Conservation (phyloP, 2,888 invertebrate genomes). For the Aspidiotus rigidus region DNA sequence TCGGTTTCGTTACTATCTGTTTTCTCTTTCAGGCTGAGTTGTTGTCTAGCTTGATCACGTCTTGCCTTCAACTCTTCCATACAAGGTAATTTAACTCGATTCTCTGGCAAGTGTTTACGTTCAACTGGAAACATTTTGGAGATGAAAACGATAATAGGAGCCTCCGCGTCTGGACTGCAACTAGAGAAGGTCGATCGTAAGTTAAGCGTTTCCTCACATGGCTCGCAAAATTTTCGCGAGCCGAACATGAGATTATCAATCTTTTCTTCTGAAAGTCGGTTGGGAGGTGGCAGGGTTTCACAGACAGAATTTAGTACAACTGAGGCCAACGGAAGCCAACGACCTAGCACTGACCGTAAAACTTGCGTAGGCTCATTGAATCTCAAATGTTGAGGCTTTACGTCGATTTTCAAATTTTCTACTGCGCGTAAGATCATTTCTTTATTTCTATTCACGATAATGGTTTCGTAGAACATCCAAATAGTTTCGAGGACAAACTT, state of each 20-base stretch:
- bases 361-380: conserved; percentile 68
- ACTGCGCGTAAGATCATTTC: conserved; percentile 61
- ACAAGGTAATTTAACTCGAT: conserved; percentile 66
- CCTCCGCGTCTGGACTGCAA: conserved; percentile 56
- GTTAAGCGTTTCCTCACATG: conserved; percentile 51
- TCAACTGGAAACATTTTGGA: conserved; percentile 88
- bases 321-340: conserved; percentile 80
- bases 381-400: conserved; percentile 65
- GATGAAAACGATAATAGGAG: conserved; percentile 52
- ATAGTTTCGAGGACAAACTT: conserved; percentile 84
- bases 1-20: not conserved
- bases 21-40: conserved; percentile 26
- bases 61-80: conserved; percentile 61
- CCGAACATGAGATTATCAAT: conserved; percentile 49
- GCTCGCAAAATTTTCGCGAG: conserved; percentile 4
- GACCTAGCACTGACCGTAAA: conserved; percentile 69
- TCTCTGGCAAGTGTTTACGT: conserved; percentile 63
- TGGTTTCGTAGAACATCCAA: conserved; percentile 78
- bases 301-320: conserved; percentile 77
- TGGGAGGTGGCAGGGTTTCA: conserved; percentile 70
- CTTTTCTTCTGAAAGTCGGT: conserved; percentile 61
- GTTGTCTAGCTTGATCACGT: conserved; percentile 46
- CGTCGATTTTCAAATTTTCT: conserved; percentile 65
- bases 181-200: conserved; percentile 60
- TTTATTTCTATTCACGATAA: conserved; percentile 64